These are phyloP conservation scores for Thermophis baileyi DNA, from an alignment of 2,113 vertebrate genomes.

Conservation along the genomic window DNA sequence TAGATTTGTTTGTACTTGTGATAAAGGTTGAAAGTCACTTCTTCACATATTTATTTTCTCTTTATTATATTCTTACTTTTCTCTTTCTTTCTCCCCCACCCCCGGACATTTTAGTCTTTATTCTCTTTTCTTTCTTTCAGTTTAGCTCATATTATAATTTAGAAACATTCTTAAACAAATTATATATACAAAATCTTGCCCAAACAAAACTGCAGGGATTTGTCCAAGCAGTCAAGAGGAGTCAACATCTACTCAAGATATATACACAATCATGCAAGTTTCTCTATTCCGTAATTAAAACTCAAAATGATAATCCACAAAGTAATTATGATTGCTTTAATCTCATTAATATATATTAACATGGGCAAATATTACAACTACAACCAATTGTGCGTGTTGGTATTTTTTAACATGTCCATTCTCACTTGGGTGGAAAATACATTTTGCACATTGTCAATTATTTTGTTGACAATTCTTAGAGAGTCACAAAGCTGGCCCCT, in stretches of 20 bases:
- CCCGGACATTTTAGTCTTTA: neutral
- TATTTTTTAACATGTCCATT: constrained; percentile 23
- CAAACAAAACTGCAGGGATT: neutral
- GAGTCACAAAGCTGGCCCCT: constrained; percentile 36
- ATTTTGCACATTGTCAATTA: constrained; percentile 23
- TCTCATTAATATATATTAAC: neutral
- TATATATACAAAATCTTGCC: neutral
- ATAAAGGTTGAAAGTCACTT: neutral
- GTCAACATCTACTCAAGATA: neutral
- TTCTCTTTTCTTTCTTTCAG: neutral
- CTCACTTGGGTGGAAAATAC: neutral
- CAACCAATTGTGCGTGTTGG: neutral
- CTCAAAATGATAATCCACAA: neutral
- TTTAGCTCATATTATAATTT: neutral
- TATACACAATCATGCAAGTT: neutral
- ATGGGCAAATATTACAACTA: neutral
- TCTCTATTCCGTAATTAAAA: constrained; percentile 25
- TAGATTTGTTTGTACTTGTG: neutral
- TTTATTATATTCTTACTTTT: neutral
- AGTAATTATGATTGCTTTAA: neutral
- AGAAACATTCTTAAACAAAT: neutral
- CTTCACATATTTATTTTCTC: neutral
- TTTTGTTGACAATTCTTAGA: constrained; percentile 51
- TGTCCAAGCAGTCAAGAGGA: neutral
- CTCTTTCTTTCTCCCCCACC: neutral